Evolutionary conservation across 2,797 vertebrate species (phyloP).

Genomic region (Anableps anableps): DNA sequence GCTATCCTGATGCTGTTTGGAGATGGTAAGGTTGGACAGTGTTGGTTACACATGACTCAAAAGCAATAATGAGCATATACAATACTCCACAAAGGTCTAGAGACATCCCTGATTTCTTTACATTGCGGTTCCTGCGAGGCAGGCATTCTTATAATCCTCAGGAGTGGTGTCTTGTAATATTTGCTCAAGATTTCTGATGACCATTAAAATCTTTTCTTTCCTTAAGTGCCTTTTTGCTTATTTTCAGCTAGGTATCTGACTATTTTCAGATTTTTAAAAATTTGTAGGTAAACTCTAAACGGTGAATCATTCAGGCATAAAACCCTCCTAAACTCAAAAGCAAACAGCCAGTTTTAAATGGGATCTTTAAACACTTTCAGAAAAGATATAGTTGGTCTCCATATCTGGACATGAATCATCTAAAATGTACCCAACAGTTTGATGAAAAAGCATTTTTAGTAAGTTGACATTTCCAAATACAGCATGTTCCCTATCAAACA

Average conservation of each 20-base stretch:
- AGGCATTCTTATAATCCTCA: no score
- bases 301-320: neutral
- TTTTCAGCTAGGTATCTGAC: neutral
- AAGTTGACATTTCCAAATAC: neutral
- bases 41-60: neutral
- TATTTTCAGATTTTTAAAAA: neutral
- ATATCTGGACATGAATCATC: neutral
- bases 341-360: neutral
- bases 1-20: constrained; percentile 95
- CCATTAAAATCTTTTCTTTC: neutral
- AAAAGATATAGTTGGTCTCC: neutral
- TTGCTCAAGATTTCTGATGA: neutral
- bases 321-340: neutral
- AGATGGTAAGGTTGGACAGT: constrained; percentile 81
- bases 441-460: neutral
- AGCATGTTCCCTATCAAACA: neutral
- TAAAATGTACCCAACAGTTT: neutral
- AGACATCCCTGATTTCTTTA: neutral
- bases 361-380: neutral
- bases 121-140: neutral
- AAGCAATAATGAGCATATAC: neutral
- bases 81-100: neutral
- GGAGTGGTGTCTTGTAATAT: neutral
- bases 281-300: neutral
- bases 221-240: neutral